phyloP scores from a whole-genome alignment of 2,888 invertebrate genomes.

The Yponomeuta cagnagella region DNA sequence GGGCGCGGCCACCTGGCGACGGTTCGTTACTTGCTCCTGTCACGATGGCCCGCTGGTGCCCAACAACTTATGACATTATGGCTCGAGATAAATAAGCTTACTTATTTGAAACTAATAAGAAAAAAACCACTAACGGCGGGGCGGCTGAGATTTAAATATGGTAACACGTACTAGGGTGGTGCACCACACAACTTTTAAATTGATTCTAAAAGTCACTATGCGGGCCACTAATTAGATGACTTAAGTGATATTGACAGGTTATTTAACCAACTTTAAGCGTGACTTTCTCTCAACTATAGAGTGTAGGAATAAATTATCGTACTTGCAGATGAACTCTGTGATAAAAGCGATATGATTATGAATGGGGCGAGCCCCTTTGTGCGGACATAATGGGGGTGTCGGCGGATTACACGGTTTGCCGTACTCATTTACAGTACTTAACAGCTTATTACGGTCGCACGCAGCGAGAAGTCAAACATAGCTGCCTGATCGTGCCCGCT shows the following conservation, averaged over 20 bases:
- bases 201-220: conserved; percentile 36
- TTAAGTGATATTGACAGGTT: conserved; percentile 48
- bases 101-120: neutral
- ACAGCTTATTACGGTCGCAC: conserved; percentile 49
- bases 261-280: conserved; percentile 31
- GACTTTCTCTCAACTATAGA: conserved; percentile 33
- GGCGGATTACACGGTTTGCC: conserved; percentile 59
- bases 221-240: conserved; percentile 59
- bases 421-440: conserved; percentile 52
- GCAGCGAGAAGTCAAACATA: conserved; percentile 52
- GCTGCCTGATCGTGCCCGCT: conserved; percentile 25
- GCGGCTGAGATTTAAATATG: conserved; percentile 5
- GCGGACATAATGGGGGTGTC: conserved; percentile 41
- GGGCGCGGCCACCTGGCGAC: conserved; percentile 72
- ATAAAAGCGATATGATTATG: conserved; percentile 37
- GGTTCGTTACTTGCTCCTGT: conserved; percentile 57
- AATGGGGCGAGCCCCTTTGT: conserved; percentile 45
- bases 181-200: conserved; percentile 9
- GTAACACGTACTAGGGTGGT: neutral
- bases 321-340: conserved; percentile 28
- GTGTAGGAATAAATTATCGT: conserved; percentile 25
- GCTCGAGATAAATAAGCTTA: neutral
- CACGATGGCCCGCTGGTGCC: conserved; percentile 19
- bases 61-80: conserved; percentile 12
- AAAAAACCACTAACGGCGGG: neutral